A percentile compares a stretch with the other conserved stretches of the same genome.
phyloP scores from a whole-genome alignment of 92 coral and sea anemone genomes.

The Epizoanthus ramosus region DNA sequence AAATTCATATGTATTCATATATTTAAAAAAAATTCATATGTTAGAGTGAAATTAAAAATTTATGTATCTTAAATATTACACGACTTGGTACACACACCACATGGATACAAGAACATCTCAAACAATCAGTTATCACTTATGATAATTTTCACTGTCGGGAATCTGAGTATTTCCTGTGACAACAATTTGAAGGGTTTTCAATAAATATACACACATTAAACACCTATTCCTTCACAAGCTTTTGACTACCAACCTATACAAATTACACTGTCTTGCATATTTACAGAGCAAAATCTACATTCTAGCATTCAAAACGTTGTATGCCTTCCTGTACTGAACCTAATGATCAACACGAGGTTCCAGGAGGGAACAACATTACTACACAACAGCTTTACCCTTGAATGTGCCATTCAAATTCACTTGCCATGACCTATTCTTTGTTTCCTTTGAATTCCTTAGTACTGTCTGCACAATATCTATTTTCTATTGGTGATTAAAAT shows the following conservation, averaged over 20 bases:
- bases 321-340: not conserved
- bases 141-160: not conserved
- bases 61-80: too few relatives aligned
- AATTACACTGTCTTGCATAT: not conserved
- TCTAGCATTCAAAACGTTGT: not conserved
- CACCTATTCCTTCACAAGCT: slow-evolving; percentile 7
- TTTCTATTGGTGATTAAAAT: too few relatives aligned
- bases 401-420: not conserved
- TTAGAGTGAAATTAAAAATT: too few relatives aligned
- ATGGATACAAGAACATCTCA: not conserved
- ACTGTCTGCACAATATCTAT: not conserved
- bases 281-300: slow-evolving; percentile 13
- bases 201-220: slow-evolving; percentile 39
- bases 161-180: not conserved
- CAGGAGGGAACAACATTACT: not conserved
- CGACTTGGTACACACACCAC: not conserved
- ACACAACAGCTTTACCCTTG: slow-evolving; percentile 12
- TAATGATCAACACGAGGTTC: slow-evolving; percentile 27
- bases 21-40: too few relatives aligned
- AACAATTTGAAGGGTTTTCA: slow-evolving; percentile 44
- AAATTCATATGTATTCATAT: too few relatives aligned
- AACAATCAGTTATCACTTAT: not conserved
- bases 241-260: slow-evolving; percentile 19
- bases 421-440: not conserved
- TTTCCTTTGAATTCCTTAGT: not conserved